Evolutionary conservation across 1,140 invertebrate genomes (phyloP).

Genomic region (Nilaparvata lugens): DNA sequence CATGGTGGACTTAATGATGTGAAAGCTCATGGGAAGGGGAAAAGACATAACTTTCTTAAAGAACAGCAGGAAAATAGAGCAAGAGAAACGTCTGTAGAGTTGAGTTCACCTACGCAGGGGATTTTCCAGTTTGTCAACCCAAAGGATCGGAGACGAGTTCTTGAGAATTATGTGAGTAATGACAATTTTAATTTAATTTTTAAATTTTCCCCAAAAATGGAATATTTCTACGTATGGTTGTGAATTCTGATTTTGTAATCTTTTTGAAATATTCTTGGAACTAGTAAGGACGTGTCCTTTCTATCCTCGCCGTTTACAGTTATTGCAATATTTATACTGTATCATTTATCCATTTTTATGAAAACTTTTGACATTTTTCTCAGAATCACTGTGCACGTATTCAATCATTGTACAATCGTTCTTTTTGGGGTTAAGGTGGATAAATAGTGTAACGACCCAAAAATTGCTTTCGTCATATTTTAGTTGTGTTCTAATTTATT

Average conservation of each 20-base stretch:
- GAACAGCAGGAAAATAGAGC: slow-evolving; percentile 20
- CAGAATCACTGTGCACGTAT: too few relatives aligned
- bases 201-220: too few relatives aligned
- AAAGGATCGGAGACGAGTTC: not conserved
- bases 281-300: not conserved
- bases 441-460: not conserved
- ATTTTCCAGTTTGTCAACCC: slow-evolving; percentile 15
- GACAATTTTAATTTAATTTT: not conserved
- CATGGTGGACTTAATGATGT: slow-evolving; percentile 33
- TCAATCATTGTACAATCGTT: too few relatives aligned
- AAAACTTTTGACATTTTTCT: too few relatives aligned
- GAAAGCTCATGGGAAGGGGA: slow-evolving; percentile 33
- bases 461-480: not conserved
- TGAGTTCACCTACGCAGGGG: slow-evolving; percentile 16
- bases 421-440: not conserved
- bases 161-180: not conserved
- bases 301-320: not conserved
- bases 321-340: too few relatives aligned
- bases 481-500: not conserved
- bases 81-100: slow-evolving; percentile 6
- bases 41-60: slow-evolving; percentile 30
- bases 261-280: not conserved
- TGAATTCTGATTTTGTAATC: not conserved
- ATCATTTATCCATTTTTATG: too few relatives aligned
- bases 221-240: too few relatives aligned